Evolutionary conservation across 1,140 invertebrate genomes (phyloP).

Genomic region (Orius laevigatus): DNA sequence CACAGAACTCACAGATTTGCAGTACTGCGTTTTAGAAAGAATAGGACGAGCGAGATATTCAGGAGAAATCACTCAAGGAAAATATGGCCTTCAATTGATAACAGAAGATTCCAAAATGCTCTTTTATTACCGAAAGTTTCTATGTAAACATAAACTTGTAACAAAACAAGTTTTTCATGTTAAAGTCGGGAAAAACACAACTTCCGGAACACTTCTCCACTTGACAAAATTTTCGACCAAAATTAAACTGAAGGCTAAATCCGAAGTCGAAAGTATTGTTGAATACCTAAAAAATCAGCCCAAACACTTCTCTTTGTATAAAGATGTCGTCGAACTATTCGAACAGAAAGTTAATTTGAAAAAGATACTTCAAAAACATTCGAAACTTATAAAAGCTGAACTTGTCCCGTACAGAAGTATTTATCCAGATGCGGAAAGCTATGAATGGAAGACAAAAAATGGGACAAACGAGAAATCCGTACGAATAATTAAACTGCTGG

Average conservation of each 20-base stretch:
- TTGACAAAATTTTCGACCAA: constrained; percentile 41
- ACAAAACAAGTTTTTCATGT: constrained; percentile 36
- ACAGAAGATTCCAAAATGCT: constrained; percentile 43
- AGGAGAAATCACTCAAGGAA: constrained; percentile 54
- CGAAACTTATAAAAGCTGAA: constrained; percentile 27
- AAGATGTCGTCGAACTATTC: constrained; percentile 32
- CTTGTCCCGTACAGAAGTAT: constrained; percentile 36
- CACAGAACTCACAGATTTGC: constrained; percentile 34
- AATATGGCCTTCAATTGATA: constrained; percentile 33
- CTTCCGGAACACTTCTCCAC: constrained; percentile 35
- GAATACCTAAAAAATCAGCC: constrained; percentile 36
- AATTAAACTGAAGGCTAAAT: constrained; percentile 35
- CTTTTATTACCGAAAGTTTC: constrained; percentile 46
- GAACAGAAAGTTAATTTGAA: constrained; percentile 23
- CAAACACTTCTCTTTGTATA: constrained; percentile 33
- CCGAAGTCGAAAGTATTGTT: constrained; percentile 36
- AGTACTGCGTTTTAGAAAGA: constrained; percentile 59
- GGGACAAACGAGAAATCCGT: constrained; percentile 33
- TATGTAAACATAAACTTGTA: constrained; percentile 41
- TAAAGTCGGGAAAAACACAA: constrained; percentile 7
- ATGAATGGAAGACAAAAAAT: constrained; percentile 36
- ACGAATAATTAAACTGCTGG: constrained; percentile 32
- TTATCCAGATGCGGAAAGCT: constrained; percentile 36
- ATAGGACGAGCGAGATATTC: constrained; percentile 53
- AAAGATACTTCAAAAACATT: constrained; percentile 15